These are phyloP conservation scores for Eubasilissa splendida DNA, from an alignment of 2,888 invertebrate genomes.

Conservation along the genomic window DNA sequence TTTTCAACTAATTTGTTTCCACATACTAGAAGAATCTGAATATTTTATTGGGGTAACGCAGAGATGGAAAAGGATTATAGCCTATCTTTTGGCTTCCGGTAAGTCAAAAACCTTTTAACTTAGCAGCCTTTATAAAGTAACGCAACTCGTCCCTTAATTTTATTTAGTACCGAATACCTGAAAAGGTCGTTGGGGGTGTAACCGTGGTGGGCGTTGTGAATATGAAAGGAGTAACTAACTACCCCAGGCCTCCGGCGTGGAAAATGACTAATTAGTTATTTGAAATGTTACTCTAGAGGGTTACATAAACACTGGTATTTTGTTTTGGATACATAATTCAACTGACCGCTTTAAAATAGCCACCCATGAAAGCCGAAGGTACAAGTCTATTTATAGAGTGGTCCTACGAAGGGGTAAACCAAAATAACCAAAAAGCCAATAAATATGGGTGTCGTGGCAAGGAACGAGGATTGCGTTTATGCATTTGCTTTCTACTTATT, in stretches of 20 bases:
- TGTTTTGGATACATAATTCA: constrained; percentile 24
- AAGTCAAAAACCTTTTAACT: not conserved
- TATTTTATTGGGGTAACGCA: not conserved
- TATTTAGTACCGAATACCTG: not conserved
- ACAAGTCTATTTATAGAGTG: not conserved
- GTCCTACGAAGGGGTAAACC: not conserved
- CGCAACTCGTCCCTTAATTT: not conserved
- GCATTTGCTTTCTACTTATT: too few species aligned
- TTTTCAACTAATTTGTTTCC: too few species aligned
- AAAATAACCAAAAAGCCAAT: too few species aligned
- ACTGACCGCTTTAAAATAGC: constrained; percentile 24
- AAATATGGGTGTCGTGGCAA: too few species aligned
- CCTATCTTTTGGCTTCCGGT: not conserved
- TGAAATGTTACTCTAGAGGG: constrained; percentile 30
- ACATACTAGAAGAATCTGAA: too few species aligned
- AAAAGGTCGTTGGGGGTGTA: not conserved
- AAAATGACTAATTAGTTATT: constrained; percentile 41
- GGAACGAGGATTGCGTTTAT: too few species aligned
- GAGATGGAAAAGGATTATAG: not conserved
- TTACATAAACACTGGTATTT: constrained; percentile 29
- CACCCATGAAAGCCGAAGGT: not conserved
- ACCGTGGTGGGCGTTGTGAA: not conserved
- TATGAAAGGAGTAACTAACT: constrained; percentile 9
- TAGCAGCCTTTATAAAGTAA: constrained; percentile 17
- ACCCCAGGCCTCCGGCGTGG: constrained; percentile 11